Conservation (phyloP, 2,113 vertebrate genomes). For the Solea solea region DNA sequence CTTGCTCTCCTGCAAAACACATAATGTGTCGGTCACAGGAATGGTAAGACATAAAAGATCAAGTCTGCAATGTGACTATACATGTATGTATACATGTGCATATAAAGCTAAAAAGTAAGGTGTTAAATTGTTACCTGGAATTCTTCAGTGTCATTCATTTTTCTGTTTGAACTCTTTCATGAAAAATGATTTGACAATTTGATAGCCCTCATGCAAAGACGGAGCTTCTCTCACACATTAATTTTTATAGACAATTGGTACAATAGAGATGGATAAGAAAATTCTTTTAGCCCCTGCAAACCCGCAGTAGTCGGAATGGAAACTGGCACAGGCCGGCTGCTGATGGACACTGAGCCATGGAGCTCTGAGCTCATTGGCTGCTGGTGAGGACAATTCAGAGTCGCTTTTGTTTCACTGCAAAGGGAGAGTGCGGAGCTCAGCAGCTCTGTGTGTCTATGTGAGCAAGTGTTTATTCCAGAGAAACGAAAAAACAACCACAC, state of each 20-base stretch:
- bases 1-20: constrained; percentile 77
- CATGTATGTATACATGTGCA: neutral
- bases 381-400: constrained; percentile 57
- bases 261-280: constrained; percentile 78
- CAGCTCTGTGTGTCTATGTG: constrained; percentile 52
- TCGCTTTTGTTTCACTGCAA: constrained; percentile 62
- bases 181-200: constrained; percentile 58
- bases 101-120: constrained; percentile 8
- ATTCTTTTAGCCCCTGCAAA: constrained; percentile 62
- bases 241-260: constrained; percentile 79
- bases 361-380: constrained; percentile 62
- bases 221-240: constrained; percentile 57
- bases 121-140: constrained; percentile 69
- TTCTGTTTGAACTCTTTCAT: constrained; percentile 52
- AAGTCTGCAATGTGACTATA: neutral
- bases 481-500: constrained; percentile 26
- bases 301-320: constrained; percentile 35
- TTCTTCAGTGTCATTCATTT: constrained; percentile 72
- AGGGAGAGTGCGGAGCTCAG: constrained; percentile 68
- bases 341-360: constrained; percentile 36
- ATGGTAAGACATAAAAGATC: constrained; percentile 20
- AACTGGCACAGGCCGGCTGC: constrained; percentile 49
- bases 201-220: constrained; percentile 62
- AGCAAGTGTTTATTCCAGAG: constrained; percentile 54
- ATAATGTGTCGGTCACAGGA: constrained; percentile 6